Evolutionary conservation across 2,888 invertebrate species (phyloP), one percentile per base, ranked within the genome.

Genomic region (Callyntrura guangdongensis): DNA sequence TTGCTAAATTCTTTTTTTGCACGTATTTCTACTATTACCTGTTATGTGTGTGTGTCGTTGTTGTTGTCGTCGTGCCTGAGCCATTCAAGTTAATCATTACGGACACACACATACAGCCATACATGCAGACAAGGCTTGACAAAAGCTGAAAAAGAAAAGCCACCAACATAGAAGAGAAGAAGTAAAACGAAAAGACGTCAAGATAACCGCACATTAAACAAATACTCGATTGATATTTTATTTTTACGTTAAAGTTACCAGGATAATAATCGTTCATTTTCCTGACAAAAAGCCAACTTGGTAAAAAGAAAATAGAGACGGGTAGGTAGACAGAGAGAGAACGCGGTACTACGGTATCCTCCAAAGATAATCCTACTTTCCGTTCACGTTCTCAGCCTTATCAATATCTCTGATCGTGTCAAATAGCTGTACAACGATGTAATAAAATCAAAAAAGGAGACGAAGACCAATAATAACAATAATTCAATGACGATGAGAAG

Each of bases 351-450:
- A 53, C 53, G 14, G 17, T 25, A 12, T 27, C 4, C 56, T 14
- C 17, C 20, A 47, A 22, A 25, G 56, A 82, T 47, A 45, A 56
- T 69, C 69, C 53, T 56, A 22, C 61, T 86, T 74, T 74, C 20
- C 53, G 61, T 61, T 61, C 86, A 86, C 86, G 77, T 74, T 72
- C 67, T 81, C 49, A n/a, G 17, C 14, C 83, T 89, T 89, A 89
- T 89, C 89, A 25, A 64, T 64, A 45, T 56, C 89, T 77, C 20
- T 89, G 49, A 89, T 89, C 89, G 89, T 89, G 89, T 89, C 89
- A 89, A 89, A 74, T 84, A 83, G 84, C 83, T 89, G 89, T 89
- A 89, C 22, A 84, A 89, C 77, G 47, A 89, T 89, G 89, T 74
- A 89, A 89, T 89, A 89, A 89, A 89, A 84, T 59, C 17, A 53